Base-by-base conservation (phyloP, 1,140 invertebrate species). In the Cyrtorhinus lividipennis region DNA sequence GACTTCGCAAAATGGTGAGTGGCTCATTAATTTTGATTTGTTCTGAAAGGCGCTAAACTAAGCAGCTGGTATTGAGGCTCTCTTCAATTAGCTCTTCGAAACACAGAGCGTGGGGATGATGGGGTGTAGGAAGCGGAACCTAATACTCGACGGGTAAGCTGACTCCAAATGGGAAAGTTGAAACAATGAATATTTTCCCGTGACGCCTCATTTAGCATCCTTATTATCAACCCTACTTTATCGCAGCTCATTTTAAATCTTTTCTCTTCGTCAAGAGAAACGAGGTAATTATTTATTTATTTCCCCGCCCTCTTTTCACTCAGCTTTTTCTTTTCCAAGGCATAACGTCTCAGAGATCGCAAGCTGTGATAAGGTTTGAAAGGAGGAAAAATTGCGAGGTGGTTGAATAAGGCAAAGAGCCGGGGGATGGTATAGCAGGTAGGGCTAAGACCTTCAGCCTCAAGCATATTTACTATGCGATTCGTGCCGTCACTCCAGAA, bases 171-270 rank as follows among this genome's bases (percentile, higher is more conserved):
- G 48, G 48, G 48, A 53, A 53, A 53, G 48, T 53, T 53, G 48
- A 53, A 53, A 53, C 48, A 53, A 53, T 53, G 48, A 53, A 53
- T 53, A 53, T 53, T 53, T 53, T 20, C 48, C 18, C 48, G 48
- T 53, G 48, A 53, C 48, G 48, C 48, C 48, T 53, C 48, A 53
- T 53, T 53, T 53, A 53, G 48, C 48, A 53, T 53, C 48, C 48
- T 53, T 53, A 53, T 53, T 53, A 53, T 53, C 48, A 53, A 20
- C 8, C 8, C 48, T 22, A 10, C 48, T 53, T 53, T 53, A 53
- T 53, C 48, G 10, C 48, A 53, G 48, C 48, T 53, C 48, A 53
- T 53, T 53, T 53, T 53, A 53, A 53, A 53, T 53, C 48, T 53
- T 53, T 53, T 53, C 48, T 53, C 20, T 12, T 5, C 10, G 10